A percentile compares a stretch with the other conserved stretches of the same genome.
These are phyloP conservation scores for Melanotaenia duboulayi DNA, from an alignment of 2,113 vertebrate species.

Conservation along the genomic window DNA sequence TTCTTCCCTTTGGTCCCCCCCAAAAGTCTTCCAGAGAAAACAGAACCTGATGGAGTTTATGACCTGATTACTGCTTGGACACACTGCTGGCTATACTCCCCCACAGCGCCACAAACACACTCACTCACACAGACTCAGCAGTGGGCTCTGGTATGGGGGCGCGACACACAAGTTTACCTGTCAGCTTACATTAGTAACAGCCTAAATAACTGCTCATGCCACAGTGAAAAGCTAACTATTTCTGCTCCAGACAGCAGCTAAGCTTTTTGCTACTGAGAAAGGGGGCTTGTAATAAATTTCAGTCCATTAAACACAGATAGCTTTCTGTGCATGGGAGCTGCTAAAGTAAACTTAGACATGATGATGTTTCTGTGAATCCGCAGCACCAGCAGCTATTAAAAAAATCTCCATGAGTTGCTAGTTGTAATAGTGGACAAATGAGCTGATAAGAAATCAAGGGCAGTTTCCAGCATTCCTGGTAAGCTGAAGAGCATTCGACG, in stretches of 20 bases:
- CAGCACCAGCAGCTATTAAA: constrained; percentile 27
- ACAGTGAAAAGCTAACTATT: constrained; percentile 40
- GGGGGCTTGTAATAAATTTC: constrained; percentile 47
- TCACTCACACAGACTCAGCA: constrained; percentile 39
- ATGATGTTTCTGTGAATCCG: constrained; percentile 39
- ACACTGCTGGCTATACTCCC: constrained; percentile 43
- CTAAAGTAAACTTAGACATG: constrained; percentile 42
- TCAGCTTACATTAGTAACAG: constrained; percentile 61
- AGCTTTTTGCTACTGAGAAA: constrained; percentile 46
- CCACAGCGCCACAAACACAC: constrained; percentile 27
- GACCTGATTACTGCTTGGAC: constrained; percentile 79
- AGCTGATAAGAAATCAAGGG: constrained; percentile 44
- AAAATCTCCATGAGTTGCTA: constrained; percentile 20
- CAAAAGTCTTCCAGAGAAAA: constrained; percentile 82
- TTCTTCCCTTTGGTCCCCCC: constrained; percentile 47
- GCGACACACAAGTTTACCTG: constrained; percentile 60
- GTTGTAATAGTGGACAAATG: constrained; percentile 43
- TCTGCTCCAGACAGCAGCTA: constrained; percentile 26
- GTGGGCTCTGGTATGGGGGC: constrained; percentile 28
- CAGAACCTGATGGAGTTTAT: constrained; percentile 78
- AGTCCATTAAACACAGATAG: constrained; percentile 45
- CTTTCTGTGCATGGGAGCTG: constrained; percentile 35
- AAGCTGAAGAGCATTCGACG: constrained; percentile 24
- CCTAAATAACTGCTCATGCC: constrained; percentile 31
- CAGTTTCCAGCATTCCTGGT: constrained; percentile 22